Evolutionary conservation across 2,113 vertebrate genomes (phyloP).

Genomic region (Heteronetta atricapilla): DNA sequence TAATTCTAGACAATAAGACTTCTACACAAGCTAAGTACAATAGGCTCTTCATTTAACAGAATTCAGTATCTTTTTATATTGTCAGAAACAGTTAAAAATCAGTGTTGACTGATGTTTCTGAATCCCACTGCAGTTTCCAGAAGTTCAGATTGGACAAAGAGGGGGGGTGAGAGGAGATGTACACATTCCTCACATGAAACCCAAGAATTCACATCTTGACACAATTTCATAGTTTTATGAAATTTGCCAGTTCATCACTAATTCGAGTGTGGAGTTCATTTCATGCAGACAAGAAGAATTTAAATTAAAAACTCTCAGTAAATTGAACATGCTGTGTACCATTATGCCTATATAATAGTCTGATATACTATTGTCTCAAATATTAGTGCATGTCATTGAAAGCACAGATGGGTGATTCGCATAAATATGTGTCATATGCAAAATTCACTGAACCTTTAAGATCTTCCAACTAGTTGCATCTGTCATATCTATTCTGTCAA

Average conservation of each 20-base stretch:
- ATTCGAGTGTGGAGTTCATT: not conserved
- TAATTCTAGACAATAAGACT: not conserved
- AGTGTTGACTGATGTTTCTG: not conserved
- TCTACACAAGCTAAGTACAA: not conserved
- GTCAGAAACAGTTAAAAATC: not conserved
- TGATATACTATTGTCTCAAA: conserved; percentile 1
- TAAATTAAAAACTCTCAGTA: not conserved
- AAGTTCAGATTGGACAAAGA: not conserved
- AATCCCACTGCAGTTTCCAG: not conserved
- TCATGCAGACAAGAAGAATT: not conserved
- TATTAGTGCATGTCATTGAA: not conserved
- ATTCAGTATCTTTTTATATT: not conserved
- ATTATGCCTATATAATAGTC: not conserved
- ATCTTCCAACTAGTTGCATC: conserved; percentile 38
- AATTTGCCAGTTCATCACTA: not conserved
- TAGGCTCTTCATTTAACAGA: not conserved
- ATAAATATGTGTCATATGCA: not conserved
- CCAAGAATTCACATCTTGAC: not conserved
- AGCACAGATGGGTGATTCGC: conserved; percentile 6
- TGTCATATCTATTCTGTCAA: conserved; percentile 26
- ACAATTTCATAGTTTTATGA: not conserved
- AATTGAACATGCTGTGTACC: not conserved
- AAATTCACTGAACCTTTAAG: conserved; percentile 36
- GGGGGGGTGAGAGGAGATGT: fast-evolving
- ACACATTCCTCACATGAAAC: not conserved